Evolutionary conservation across 2,113 vertebrate species (phyloP).

Genomic region (Hydrolagus affinis): DNA sequence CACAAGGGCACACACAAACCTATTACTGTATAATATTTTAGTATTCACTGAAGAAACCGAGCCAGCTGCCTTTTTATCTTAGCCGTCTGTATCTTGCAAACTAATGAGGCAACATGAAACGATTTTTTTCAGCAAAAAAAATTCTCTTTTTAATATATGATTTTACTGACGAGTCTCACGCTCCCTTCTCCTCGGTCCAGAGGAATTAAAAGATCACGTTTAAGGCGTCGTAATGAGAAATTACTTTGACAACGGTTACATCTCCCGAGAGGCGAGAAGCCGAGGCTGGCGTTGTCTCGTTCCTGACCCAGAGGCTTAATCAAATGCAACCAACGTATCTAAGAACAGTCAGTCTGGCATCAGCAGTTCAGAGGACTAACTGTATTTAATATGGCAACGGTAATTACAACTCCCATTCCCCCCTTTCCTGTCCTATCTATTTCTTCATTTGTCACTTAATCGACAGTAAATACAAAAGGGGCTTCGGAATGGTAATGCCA

Average conservation of each 20-base stretch:
- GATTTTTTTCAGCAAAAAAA: no score
- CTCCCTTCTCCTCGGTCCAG: not conserved
- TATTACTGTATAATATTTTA: not conserved
- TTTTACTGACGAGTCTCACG: not conserved
- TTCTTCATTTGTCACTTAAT: not conserved
- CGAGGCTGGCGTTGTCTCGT: not conserved
- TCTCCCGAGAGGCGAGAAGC: not conserved
- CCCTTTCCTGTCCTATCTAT: not conserved
- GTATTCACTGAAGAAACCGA: not conserved
- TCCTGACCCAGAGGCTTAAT: not conserved
- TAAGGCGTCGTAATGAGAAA: not conserved
- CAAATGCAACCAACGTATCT: not conserved
- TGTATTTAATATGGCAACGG: not conserved
- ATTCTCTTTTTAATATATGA: no score
- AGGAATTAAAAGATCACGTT: slow-evolving; percentile 15
- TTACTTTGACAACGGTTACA: not conserved
- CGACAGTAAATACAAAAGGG: not conserved
- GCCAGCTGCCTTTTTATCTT: not conserved
- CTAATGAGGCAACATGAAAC: not conserved
- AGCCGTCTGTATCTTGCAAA: not conserved
- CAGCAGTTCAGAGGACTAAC: slow-evolving; percentile 13
- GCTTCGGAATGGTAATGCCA: not conserved
- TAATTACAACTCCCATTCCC: not conserved
- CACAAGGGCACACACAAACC: not conserved
- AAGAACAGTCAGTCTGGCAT: not conserved